A percentile compares a stretch with the other conserved stretches of the same genome.
phyloP scores from a whole-genome alignment of 2,797 vertebrate genomes.

The Fistularia commersonii region DNA sequence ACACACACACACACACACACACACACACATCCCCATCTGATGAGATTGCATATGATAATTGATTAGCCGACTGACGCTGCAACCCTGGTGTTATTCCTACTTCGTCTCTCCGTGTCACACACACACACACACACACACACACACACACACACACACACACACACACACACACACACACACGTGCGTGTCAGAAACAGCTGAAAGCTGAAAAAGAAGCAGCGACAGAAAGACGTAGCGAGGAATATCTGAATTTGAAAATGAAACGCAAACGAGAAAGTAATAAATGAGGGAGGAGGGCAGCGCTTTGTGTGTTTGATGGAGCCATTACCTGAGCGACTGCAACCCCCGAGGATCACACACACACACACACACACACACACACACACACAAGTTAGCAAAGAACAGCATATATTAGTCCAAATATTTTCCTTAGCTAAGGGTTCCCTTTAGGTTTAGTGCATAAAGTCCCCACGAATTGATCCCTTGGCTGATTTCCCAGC shows the following conservation, averaged over 20 bases:
- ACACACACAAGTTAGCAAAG: background rate
- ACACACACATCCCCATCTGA: slow-evolving; percentile 25
- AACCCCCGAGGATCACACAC: slow-evolving; percentile 48
- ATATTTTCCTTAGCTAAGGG: too few relatives aligned
- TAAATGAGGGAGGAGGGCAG: slow-evolving; percentile 37
- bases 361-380: slow-evolving; percentile 13
- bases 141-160: slow-evolving; percentile 5
- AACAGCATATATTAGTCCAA: background rate
- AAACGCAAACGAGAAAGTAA: slow-evolving; percentile 16
- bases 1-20: background rate
- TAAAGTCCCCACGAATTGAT: too few relatives aligned
- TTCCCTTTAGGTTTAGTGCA: too few relatives aligned
- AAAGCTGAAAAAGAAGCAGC: slow-evolving; percentile 5
- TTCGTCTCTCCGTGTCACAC: slow-evolving; percentile 25
- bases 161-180: slow-evolving; percentile 5
- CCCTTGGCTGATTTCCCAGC: too few relatives aligned
- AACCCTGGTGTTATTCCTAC: slow-evolving; percentile 19
- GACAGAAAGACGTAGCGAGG: background rate
- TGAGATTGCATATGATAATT: slow-evolving; percentile 52
- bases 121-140: slow-evolving; percentile 3
- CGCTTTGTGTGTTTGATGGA: slow-evolving; percentile 66
- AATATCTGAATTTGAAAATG: too few relatives aligned
- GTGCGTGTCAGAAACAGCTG: background rate
- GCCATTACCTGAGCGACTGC: slow-evolving; percentile 55
- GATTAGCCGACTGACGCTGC: slow-evolving; percentile 32